A percentile compares a stretch with the other conserved stretches of the same genome.
These are phyloP conservation scores for Acanthiza pusilla DNA, from an alignment of 2,797 vertebrate species.

Conservation along the genomic window DNA sequence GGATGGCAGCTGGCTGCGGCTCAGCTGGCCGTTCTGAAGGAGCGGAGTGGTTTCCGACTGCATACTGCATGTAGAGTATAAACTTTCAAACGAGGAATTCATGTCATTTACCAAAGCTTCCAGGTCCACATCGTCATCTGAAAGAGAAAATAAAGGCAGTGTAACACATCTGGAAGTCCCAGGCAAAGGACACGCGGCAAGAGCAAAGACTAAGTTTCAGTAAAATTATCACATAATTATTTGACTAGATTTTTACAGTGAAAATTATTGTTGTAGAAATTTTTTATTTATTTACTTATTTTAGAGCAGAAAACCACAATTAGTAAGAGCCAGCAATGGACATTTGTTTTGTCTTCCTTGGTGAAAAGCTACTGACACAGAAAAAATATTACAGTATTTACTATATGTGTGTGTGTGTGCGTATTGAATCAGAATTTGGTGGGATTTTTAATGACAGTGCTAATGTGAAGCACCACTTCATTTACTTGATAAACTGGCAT, in stretches of 20 bases:
- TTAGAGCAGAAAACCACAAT: not conserved
- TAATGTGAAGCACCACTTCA: not conserved
- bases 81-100: conserved; percentile 88
- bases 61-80: conserved; percentile 81
- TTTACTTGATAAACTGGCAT: not conserved
- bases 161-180: not conserved
- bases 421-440: not conserved
- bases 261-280: not conserved
- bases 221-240: not conserved
- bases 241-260: not conserved
- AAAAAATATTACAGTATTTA: not conserved
- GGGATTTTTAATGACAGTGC: not conserved
- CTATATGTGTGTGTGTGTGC: not conserved
- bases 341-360: not conserved
- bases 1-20: conserved; percentile 55
- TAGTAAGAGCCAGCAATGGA: not conserved
- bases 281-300: not conserved
- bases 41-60: conserved; percentile 83
- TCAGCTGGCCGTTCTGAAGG: conserved; percentile 84
- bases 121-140: conserved; percentile 91
- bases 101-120: conserved; percentile 91
- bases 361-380: not conserved
- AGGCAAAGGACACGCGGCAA: not conserved
- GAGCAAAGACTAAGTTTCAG: not conserved
- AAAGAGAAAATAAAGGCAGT: not conserved